These are phyloP conservation scores for Mya arenaria DNA, from an alignment of 1,140 invertebrate species.

Conservation along the genomic window DNA sequence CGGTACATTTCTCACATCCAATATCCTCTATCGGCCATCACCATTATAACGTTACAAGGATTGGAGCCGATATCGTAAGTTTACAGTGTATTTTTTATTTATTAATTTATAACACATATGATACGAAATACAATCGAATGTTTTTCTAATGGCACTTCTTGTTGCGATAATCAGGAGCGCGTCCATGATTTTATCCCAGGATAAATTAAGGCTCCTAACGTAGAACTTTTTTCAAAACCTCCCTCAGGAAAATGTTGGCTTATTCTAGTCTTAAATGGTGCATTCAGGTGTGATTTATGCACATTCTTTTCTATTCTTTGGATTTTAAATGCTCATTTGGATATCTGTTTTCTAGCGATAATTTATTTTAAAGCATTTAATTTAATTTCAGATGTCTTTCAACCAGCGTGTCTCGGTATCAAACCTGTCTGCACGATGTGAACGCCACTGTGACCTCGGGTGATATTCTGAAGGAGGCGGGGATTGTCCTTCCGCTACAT, in stretches of 20 bases:
- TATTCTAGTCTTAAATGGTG: too few species aligned
- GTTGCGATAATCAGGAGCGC: too few species aligned
- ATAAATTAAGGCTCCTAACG: too few species aligned
- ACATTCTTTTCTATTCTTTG: too few species aligned
- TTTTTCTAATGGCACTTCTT: too few species aligned
- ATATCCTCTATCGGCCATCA: conserved; percentile 19
- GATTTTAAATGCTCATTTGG: too few species aligned
- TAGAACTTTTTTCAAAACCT: too few species aligned
- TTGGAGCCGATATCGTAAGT: conserved; percentile 32
- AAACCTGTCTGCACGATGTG: not conserved
- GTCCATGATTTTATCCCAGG: too few species aligned
- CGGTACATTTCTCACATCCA: conserved; percentile 13
- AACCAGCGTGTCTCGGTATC: not conserved
- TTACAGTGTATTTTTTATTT: not conserved
- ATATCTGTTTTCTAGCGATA: too few species aligned
- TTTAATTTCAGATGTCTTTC: conserved; percentile 8
- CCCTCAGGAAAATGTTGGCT: too few species aligned
- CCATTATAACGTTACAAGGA: not conserved
- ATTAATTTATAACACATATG: not conserved
- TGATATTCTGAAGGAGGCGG: conserved; percentile 19
- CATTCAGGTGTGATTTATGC: too few species aligned
- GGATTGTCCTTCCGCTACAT: conserved; percentile 17
- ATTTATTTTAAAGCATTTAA: too few species aligned
- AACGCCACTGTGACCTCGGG: not conserved
- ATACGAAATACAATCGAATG: not conserved